Conservation (phyloP, 2,888 invertebrate species). For the Branchipolynoe longqiensis region DNA sequence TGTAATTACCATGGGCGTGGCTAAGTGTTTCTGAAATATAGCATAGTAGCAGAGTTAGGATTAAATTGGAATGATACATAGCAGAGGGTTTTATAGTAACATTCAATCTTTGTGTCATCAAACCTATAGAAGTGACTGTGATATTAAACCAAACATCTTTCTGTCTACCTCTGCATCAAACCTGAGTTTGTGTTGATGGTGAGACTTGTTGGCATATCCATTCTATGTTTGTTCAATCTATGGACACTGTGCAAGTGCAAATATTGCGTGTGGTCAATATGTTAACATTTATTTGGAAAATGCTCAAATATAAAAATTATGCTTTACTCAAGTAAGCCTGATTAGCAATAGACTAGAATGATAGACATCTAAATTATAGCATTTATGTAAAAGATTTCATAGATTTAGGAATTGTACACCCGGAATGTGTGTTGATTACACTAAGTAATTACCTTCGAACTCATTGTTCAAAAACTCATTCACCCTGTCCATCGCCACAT, state of each 20-base stretch:
- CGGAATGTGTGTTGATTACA: too few species aligned
- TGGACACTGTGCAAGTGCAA: too few species aligned
- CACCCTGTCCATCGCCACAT: constrained; percentile 50
- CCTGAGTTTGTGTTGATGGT: too few species aligned
- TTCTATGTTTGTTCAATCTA: too few species aligned
- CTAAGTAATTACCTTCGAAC: constrained; percentile 41
- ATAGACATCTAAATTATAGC: too few species aligned
- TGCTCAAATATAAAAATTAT: background rate
- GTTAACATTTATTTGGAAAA: background rate
- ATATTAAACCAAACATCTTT: too few species aligned
- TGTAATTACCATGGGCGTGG: constrained; percentile 12
- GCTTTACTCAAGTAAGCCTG: background rate
- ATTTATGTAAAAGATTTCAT: too few species aligned
- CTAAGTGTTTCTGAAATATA: constrained; percentile 1
- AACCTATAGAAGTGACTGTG: background rate
- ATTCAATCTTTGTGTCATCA: background rate
- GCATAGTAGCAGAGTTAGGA: background rate
- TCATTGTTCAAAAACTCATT: constrained; percentile 43
- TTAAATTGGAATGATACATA: background rate
- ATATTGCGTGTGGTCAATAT: too few species aligned
- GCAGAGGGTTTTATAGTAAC: background rate
- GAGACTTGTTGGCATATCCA: too few species aligned
- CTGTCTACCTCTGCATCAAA: too few species aligned
- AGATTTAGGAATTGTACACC: too few species aligned
- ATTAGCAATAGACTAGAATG: too few species aligned